Evolutionary conservation across 2,888 invertebrate species (phyloP).

Genomic region (Epirrita christyi): DNA sequence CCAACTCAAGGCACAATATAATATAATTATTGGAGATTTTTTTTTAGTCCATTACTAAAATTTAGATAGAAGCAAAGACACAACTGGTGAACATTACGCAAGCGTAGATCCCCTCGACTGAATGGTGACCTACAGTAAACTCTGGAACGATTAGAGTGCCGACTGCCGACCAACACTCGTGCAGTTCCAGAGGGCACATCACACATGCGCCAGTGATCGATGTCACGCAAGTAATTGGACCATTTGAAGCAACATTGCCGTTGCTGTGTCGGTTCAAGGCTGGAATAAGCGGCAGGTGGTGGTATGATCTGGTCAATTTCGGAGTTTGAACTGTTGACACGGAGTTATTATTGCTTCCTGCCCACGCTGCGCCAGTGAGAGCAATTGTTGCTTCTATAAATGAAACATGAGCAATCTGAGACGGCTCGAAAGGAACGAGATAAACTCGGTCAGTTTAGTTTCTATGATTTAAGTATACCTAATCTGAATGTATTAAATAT

Average conservation of each 20-base stretch:
- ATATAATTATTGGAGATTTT: not conserved
- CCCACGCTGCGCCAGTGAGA: constrained; percentile 44
- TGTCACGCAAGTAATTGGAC: constrained; percentile 37
- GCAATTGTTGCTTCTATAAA: constrained; percentile 52
- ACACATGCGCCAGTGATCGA: constrained; percentile 31
- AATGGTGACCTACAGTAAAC: too few relatives aligned
- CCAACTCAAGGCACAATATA: not conserved
- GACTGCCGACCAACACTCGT: not conserved
- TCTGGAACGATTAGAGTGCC: too few relatives aligned
- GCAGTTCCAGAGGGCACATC: constrained; percentile 31
- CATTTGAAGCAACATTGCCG: too few relatives aligned
- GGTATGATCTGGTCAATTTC: constrained; percentile 49
- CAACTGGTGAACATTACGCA: not conserved
- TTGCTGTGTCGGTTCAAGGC: constrained; percentile 28
- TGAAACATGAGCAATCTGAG: constrained; percentile 38
- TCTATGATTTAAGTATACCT: not conserved
- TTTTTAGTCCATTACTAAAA: not conserved
- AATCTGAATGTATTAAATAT: too few relatives aligned
- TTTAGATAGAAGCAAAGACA: not conserved
- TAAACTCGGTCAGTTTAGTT: not conserved
- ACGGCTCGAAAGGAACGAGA: not conserved
- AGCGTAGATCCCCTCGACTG: too few relatives aligned
- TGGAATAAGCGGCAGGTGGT: constrained; percentile 48
- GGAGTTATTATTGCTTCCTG: constrained; percentile 59
- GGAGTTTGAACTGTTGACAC: constrained; percentile 62